A percentile compares a stretch with the other conserved stretches of the same genome.
Evolutionary conservation across 2,888 invertebrate genomes (phyloP).

Genomic region (Epicampocera succincta): DNA sequence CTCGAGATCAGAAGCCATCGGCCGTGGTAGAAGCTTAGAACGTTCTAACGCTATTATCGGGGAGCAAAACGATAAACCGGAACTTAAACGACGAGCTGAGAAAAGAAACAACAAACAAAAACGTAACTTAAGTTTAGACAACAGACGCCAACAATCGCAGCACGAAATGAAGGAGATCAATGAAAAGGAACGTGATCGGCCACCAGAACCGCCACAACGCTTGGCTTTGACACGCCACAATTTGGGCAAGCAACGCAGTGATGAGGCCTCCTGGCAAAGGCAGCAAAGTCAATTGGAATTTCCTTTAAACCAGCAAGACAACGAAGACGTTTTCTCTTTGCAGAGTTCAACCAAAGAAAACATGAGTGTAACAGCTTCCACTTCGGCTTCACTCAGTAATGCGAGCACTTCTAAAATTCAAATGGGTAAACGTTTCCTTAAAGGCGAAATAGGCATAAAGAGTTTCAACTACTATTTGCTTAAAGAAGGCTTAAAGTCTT

Average conservation of each 20-base stretch:
- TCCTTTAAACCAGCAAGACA: conserved; percentile 57
- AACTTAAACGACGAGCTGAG: conserved; percentile 65
- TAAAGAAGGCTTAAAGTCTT: conserved; percentile 81
- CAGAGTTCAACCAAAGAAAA: conserved; percentile 73
- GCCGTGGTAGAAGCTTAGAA: conserved; percentile 78
- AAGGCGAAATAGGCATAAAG: conserved; percentile 81
- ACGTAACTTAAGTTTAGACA: conserved; percentile 79
- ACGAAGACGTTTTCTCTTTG: conserved; percentile 74
- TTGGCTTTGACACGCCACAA: conserved; percentile 57
- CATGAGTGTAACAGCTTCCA: conserved; percentile 69
- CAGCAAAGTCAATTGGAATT: conserved; percentile 54
- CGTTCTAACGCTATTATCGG: conserved; percentile 70
- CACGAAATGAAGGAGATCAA: conserved; percentile 52
- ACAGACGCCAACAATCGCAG: conserved; percentile 70
- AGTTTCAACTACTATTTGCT: conserved; percentile 82
- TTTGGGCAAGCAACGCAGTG: conserved; percentile 73
- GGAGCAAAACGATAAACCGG: conserved; percentile 73
- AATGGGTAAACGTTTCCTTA: conserved; percentile 80
- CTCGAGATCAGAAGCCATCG: conserved; percentile 66
- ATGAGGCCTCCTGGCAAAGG: conserved; percentile 68
- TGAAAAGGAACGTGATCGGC: conserved; percentile 59
- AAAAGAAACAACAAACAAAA: conserved; percentile 78
- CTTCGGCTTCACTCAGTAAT: conserved; percentile 70
- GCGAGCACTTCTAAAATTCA: conserved; percentile 76
- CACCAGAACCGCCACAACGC: conserved; percentile 66